Evolutionary conservation across 2,888 invertebrate species (phyloP).

Genomic region (Rotaria socialis): DNA sequence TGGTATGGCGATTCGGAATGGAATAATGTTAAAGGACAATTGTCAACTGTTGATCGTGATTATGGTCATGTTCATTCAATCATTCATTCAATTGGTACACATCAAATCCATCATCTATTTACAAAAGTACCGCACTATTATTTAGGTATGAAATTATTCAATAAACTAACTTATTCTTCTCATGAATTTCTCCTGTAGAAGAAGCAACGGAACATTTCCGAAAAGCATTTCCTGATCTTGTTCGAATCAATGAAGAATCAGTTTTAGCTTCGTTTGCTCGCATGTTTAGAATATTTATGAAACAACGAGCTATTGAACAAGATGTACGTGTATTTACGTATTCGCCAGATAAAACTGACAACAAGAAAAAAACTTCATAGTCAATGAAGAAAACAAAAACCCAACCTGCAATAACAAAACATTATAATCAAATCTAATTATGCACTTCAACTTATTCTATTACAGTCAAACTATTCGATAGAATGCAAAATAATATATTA

Average conservation of each 20-base stretch:
- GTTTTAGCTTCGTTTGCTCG: not conserved
- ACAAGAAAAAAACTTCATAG: not conserved
- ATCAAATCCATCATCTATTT: conserved; percentile 49
- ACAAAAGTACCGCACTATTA: conserved; percentile 56
- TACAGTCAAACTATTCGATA: too few relatives aligned
- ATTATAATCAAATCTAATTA: too few relatives aligned
- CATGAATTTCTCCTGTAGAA: conserved; percentile 39
- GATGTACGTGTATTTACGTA: not conserved
- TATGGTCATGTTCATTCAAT: conserved; percentile 55
- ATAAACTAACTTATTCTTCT: conserved; percentile 50
- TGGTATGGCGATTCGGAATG: conserved; percentile 54
- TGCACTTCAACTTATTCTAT: too few relatives aligned
- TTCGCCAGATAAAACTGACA: not conserved
- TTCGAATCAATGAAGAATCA: not conserved
- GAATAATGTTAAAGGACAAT: conserved; percentile 56
- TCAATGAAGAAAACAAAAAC: not conserved
- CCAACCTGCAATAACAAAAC: too few relatives aligned
- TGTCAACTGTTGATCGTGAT: conserved; percentile 55
- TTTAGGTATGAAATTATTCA: conserved; percentile 53
- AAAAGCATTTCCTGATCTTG: conserved; percentile 35
- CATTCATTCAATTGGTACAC: conserved; percentile 55
- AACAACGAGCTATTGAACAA: not conserved
- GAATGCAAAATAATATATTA: not conserved
- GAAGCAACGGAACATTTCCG: conserved; percentile 9
- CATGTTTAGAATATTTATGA: conserved; percentile 18